Conservation (phyloP, 1,140 invertebrate species). For the Ips typographus region DNA sequence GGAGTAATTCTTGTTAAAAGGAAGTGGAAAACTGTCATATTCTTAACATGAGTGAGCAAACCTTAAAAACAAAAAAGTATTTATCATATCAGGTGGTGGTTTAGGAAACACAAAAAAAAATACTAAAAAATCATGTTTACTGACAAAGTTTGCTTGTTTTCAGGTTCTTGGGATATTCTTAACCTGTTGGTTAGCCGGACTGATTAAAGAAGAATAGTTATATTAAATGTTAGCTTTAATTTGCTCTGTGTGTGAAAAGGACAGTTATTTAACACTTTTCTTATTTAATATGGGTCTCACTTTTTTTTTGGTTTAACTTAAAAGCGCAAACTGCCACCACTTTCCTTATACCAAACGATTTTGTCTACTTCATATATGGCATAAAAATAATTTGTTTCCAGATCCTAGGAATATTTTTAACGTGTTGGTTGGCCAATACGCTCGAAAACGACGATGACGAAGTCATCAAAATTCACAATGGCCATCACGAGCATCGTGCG, state of each 20-base stretch:
- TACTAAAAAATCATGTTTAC: conserved; percentile 17
- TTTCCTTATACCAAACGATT: not conserved
- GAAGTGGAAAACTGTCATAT: too few species aligned
- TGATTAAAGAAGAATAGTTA: conserved; percentile 28
- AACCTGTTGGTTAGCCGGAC: conserved; percentile 59
- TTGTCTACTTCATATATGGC: not conserved
- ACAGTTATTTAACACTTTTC: conserved; percentile 1
- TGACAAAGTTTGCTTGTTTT: conserved; percentile 46
- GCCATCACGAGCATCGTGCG: conserved; percentile 26
- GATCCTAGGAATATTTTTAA: conserved; percentile 37
- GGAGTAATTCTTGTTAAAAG: too few species aligned
- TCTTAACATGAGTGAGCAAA: too few species aligned
- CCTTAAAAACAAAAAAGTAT: too few species aligned
- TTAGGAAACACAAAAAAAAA: conserved; percentile 11
- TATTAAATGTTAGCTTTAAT: conserved; percentile 13
- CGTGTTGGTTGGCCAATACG: conserved; percentile 35
- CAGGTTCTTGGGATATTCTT: conserved; percentile 63
- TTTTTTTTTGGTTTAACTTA: not conserved
- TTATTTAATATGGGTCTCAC: not conserved
- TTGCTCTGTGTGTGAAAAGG: conserved; percentile 3
- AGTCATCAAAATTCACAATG: conserved; percentile 34
- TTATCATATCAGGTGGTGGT: conserved; percentile 11
- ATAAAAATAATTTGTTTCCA: conserved; percentile 32
- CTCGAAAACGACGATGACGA: conserved; percentile 33
- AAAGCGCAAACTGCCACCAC: conserved; percentile 1